Percentiles rank a stretch among this genome's conserved stretches.
Evolutionary conservation across 2,797 vertebrate species (phyloP).

Genomic region (Zenarchopterus dispar): DNA sequence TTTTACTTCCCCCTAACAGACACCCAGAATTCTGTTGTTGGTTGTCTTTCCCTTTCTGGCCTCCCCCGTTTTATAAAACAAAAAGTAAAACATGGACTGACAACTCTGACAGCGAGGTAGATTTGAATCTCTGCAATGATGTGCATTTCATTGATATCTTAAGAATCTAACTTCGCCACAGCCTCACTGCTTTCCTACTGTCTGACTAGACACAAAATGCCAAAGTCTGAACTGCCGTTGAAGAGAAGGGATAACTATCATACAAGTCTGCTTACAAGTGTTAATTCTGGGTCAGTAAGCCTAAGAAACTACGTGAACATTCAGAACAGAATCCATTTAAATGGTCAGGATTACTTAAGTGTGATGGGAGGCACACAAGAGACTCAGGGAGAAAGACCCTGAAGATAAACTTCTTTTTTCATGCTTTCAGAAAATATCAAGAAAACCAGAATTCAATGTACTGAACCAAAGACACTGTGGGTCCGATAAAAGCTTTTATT

Average conservation of each 20-base stretch:
- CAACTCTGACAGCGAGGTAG: background rate
- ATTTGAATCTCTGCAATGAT: background rate
- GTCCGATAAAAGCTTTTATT: background rate
- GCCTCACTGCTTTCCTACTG: constrained; percentile 19
- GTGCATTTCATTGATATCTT: background rate
- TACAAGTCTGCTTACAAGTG: constrained; percentile 51
- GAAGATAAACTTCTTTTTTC: background rate
- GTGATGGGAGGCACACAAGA: constrained; percentile 45
- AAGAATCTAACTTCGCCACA: constrained; percentile 4
- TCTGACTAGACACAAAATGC: constrained; percentile 43
- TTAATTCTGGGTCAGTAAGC: constrained; percentile 57
- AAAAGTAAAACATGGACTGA: background rate
- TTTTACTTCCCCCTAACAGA: background rate
- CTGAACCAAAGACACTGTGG: constrained; percentile 8
- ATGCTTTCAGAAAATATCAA: constrained; percentile 36
- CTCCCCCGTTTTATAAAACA: constrained; percentile 6
- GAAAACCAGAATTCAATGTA: background rate
- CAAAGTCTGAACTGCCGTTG: constrained; percentile 23
- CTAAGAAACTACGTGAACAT: constrained; percentile 64
- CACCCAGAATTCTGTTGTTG: background rate
- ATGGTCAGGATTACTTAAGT: constrained; percentile 60
- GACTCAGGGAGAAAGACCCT: constrained; percentile 17
- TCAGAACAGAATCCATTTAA: constrained; percentile 53
- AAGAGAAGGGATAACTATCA: constrained; percentile 29
- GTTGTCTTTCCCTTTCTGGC: background rate